These are phyloP conservation scores for Python bivittatus DNA, from an alignment of 2,113 vertebrate genomes.

Conservation along the genomic window DNA sequence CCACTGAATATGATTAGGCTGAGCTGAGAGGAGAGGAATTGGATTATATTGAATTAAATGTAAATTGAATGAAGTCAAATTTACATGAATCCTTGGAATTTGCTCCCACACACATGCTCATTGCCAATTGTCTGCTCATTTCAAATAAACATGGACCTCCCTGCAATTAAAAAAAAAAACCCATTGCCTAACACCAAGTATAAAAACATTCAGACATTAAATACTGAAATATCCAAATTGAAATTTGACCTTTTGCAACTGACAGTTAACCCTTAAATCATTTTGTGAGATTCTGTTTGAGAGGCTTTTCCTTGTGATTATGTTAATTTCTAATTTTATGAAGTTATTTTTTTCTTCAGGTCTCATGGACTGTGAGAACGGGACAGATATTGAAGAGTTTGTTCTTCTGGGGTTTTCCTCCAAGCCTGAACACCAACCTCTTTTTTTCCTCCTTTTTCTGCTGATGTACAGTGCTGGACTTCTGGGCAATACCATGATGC, in stretches of 20 bases:
- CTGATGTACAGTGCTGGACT: constrained; percentile 49
- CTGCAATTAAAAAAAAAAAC: background rate
- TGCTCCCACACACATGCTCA: background rate
- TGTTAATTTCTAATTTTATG: background rate
- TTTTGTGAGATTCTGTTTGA: background rate
- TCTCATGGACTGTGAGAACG: constrained; percentile 57
- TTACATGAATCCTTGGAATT: background rate
- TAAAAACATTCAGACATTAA: background rate
- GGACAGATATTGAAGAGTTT: constrained; percentile 51
- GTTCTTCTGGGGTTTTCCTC: constrained; percentile 45
- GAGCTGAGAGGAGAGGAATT: background rate
- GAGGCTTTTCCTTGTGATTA: background rate
- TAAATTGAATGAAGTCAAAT: background rate
- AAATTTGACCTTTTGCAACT: background rate
- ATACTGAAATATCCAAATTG: background rate
- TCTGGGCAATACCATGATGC: constrained; percentile 52
- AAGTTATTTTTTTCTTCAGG: background rate
- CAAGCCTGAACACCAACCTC: background rate
- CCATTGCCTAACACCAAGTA: background rate
- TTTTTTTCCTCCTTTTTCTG: constrained; percentile 48
- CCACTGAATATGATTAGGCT: background rate
- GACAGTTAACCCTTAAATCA: background rate
- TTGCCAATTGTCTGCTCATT: background rate
- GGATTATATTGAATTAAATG: background rate
- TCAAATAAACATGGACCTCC: background rate